These are phyloP conservation scores for Drosophila gaucha DNA, from an alignment of 2,888 invertebrate genomes.

Conservation along the genomic window DNA sequence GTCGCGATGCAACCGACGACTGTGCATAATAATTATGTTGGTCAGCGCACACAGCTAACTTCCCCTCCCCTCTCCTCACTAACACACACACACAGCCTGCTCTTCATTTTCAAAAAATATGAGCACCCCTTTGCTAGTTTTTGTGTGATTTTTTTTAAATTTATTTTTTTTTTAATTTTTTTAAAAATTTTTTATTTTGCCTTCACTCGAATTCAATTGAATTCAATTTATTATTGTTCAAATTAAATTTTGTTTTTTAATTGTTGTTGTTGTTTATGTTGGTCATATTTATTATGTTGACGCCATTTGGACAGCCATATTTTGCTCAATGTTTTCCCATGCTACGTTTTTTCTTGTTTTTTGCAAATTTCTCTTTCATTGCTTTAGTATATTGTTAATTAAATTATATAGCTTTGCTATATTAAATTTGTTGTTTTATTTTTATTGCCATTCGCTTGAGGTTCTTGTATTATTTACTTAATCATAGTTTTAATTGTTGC, in stretches of 20 bases:
- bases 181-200: conserved; percentile 14
- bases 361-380: conserved; percentile 1
- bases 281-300: conserved; percentile 32
- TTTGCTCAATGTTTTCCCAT: conserved; percentile 33
- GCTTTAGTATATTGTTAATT: conserved; percentile 60
- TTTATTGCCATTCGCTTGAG: conserved; percentile 5
- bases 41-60: conserved; percentile 23
- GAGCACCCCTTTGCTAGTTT: conserved; percentile 2
- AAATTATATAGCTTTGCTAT: conserved; percentile 49
- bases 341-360: conserved; percentile 22
- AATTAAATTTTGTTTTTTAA: conserved; percentile 54
- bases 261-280: conserved; percentile 31
- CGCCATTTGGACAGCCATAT: conserved; percentile 26
- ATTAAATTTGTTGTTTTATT: conserved; percentile 7
- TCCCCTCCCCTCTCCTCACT: neutral
- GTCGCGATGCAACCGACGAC: conserved; percentile 31
- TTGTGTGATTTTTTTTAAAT: neutral
- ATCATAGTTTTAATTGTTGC: conserved; percentile 42
- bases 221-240: conserved; percentile 32
- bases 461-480: conserved; percentile 27
- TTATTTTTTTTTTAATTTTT: conserved; percentile 15
- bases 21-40: conserved; percentile 65
- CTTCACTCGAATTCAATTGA: conserved; percentile 35
- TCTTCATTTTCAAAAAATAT: neutral
- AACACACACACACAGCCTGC: neutral